Conservation (phyloP, 2,113 vertebrate species). For the Toxotes chatareus region DNA sequence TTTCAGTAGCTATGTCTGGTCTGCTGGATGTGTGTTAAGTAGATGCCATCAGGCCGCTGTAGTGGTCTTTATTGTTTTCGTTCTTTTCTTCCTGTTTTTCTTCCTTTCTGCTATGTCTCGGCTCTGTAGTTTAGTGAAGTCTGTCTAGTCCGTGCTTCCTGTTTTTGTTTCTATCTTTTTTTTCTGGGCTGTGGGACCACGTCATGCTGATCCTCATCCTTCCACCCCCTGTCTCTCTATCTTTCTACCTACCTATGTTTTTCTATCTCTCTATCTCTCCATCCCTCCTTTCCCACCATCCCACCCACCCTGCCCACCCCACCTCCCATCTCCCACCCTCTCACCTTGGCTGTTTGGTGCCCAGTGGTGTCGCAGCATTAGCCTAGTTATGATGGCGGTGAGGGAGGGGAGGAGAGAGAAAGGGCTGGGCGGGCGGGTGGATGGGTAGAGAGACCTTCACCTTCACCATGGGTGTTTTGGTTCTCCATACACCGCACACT, state of each 20-base stretch:
- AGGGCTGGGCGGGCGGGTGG: slow-evolving; percentile 41
- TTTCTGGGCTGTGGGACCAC: slow-evolving; percentile 72
- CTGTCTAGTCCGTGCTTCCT: slow-evolving; percentile 76
- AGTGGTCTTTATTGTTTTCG: slow-evolving; percentile 86
- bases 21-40: slow-evolving; percentile 81
- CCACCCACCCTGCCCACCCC: slow-evolving; percentile 29
- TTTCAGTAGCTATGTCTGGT: slow-evolving; percentile 81
- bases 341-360: slow-evolving; percentile 81
- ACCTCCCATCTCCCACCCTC: slow-evolving; percentile 64
- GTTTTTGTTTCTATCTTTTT: slow-evolving; percentile 73
- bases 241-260: slow-evolving; percentile 30
- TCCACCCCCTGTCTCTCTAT: slow-evolving; percentile 32
- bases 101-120: slow-evolving; percentile 66
- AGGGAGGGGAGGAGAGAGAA: slow-evolving; percentile 68
- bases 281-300: slow-evolving; percentile 57
- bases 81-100: slow-evolving; percentile 71
- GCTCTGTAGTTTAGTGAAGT: slow-evolving; percentile 80
- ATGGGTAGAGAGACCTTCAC: slow-evolving; percentile 64
- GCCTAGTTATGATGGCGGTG: slow-evolving; percentile 37
- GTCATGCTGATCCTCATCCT: slow-evolving; percentile 71
- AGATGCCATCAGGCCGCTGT: slow-evolving; percentile 81
- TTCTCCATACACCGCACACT: slow-evolving; percentile 63
- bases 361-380: slow-evolving; percentile 73
- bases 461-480: slow-evolving; percentile 63
- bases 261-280: slow-evolving; percentile 57